Percentiles rank a stretch among this genome's conserved stretches.
These are phyloP conservation scores for Neotragus moschatus DNA, from an alignment of 2,113 vertebrate species.

Conservation along the genomic window DNA sequence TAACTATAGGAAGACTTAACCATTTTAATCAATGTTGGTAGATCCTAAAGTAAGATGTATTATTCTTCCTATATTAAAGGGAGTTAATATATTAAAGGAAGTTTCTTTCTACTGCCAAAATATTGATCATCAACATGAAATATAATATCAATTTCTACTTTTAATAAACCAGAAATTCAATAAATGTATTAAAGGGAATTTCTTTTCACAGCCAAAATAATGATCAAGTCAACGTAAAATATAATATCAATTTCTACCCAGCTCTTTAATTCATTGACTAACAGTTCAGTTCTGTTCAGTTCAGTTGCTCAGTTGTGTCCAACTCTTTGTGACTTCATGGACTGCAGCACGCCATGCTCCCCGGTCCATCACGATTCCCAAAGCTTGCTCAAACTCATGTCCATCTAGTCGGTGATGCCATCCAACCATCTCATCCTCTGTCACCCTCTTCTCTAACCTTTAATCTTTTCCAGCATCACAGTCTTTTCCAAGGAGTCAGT, in stretches of 20 bases:
- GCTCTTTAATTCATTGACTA: background rate
- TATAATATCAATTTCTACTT: background rate
- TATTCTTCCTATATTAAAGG: background rate
- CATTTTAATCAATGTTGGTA: background rate
- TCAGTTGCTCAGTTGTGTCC: background rate
- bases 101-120: background rate
- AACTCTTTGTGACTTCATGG: background rate
- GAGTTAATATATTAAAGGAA: background rate
- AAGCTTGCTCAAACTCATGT: background rate
- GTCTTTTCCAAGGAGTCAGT: background rate
- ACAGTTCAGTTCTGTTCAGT: background rate
- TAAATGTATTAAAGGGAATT: background rate
- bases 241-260: background rate
- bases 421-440: background rate
- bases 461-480: background rate
- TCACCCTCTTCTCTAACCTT: fast-evolving
- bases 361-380: background rate
- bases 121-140: background rate
- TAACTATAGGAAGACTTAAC: background rate
- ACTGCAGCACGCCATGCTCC: fast-evolving
- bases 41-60: background rate
- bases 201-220: background rate
- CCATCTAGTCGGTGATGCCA: background rate
- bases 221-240: background rate
- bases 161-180: background rate